Evolutionary conservation across 2,113 vertebrate genomes (phyloP), one percentile per base, ranked within the genome.

Genomic region (Megaceryle torquata): DNA sequence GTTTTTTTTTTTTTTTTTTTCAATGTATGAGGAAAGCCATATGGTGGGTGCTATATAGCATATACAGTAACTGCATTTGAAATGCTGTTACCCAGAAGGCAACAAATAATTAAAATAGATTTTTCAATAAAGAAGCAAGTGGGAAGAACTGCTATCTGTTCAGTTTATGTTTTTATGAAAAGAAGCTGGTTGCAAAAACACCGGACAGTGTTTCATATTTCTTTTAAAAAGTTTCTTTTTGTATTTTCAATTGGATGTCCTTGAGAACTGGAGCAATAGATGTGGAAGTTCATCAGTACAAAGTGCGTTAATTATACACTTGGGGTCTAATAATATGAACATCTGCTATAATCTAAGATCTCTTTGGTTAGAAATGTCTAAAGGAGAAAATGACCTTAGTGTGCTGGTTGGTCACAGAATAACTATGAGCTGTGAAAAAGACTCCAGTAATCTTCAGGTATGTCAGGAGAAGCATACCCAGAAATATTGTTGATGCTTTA

Each of bases 71-170:
- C 59, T 91, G 41, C 70, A 63, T 54, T 76, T 93, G 78, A 87
- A 76, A 74, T 89, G 82, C 70, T 71, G 59, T 35, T 75, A 75
- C 63, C 64, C 72, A 50, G 33, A 81, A 93, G 79, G 88, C 75
- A 93, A 48, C 56, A 46, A 76, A 69, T 94, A 69, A 96, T 94
- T 96, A 85, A 81, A 88, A 96, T 87, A 39, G 79, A 94, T 91
- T 91, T 95, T 97, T 96, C 78, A 92, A 76, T 83, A 91, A 93
- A 89, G 39, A 59, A 83, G 39, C 35, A 67, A 81, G 56, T 68
- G 39, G 51, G 33, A 88, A 61, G 77, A 93, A 91, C 80, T 53
- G 59, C 78, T 93, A 39, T 80, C 69, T 63, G 20, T 81, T 83
- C 67, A 33, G 33, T 83, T 88, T 50, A 14, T 1, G 2, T 89